Base-by-base conservation (phyloP, 2,113 vertebrate species). In the Pluvianellus socialis region DNA sequence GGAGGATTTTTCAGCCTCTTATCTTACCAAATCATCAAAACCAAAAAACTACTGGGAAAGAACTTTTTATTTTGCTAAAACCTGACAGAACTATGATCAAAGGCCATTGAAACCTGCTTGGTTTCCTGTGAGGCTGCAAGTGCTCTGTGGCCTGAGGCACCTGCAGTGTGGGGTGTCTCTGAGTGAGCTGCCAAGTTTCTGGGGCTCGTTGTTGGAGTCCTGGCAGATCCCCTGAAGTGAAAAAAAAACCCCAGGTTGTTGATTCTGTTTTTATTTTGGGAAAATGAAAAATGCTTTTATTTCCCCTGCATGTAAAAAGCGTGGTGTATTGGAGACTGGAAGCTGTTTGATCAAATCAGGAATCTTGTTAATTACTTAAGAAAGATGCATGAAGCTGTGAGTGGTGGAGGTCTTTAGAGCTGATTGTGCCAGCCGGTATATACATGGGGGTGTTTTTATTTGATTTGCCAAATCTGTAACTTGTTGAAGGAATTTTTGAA, bases 31-130 rank as follows among this genome's bases (percentile, higher is more conserved):
- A 45, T 74, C 35, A 80, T 86, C 59, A 79, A 80, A 88, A 56
- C 42, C 13, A 61, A 62, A 70, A 58, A 76, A 18, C 33, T 91
- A 7, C 45, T 74, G 20, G 32, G 23, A 50, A 91, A 33, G 40
- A 88, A 67, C 0, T 2, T 85, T 42, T 79, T 45, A 32, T 68
- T 88, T 81, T 77, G 45, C 52, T 77, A 70, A 83, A 94, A 59
- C 22, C 28, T 81, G 72, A 49, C 59, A 74, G 55, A 84, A 14
- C 49, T 53, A 3, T 52, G 66, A 80, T 91, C 14, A 52, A 53
- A 71, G 79, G 86, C 53, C 42, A 9, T 22, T 52, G 45, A 92
- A 91, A 92, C 55, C 32, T 86, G 79, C 83, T 76, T 84, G 68
- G 55, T 42, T 89, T 94, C 72, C 82, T 96, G 35, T 83, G 75